phyloP scores from a whole-genome alignment of 2,888 invertebrate species.

The Ectemnius cavifrons region DNA sequence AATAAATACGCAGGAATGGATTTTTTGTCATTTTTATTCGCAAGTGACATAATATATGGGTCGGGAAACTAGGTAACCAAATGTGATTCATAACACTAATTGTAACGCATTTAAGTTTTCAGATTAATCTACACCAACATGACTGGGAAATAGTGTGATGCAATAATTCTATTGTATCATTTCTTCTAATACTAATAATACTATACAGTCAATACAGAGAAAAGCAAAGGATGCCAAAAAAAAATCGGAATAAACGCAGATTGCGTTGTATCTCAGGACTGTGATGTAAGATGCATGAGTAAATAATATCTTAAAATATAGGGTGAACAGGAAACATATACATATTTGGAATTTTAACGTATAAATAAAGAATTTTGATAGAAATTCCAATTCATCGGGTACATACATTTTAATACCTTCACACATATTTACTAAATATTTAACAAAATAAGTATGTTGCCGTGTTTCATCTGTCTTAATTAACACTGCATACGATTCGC shows the following conservation, averaged over 20 bases:
- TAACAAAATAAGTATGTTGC: not conserved
- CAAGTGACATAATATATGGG: too few relatives aligned
- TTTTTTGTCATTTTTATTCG: not conserved
- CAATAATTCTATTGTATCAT: conserved; percentile 8
- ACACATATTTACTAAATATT: conserved; percentile 24
- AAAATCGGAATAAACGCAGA: not conserved
- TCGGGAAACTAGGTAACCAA: conserved; percentile 32
- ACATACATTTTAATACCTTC: not conserved
- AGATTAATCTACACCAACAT: conserved; percentile 53
- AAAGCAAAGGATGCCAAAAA: conserved; percentile 2
- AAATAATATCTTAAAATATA: conserved; percentile 28
- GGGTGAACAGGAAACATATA: conserved; percentile 13
- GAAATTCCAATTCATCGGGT: too few relatives aligned
- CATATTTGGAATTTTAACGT: not conserved
- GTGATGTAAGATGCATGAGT: conserved; percentile 12
- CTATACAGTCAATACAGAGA: conserved; percentile 8
- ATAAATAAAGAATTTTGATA: too few relatives aligned
- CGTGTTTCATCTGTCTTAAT: not conserved
- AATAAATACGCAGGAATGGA: conserved; percentile 4
- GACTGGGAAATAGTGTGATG: conserved; percentile 16
- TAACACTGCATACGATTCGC: not conserved
- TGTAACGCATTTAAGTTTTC: conserved; percentile 64
- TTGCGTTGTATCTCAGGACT: conserved; percentile 11
- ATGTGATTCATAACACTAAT: conserved; percentile 51
- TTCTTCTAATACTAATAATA: conserved; percentile 9